Evolutionary conservation across 92 coral and sea anemone genomes (phyloP), one percentile per base, ranked within the genome.

Genomic region (Phymanthus crucifer): DNA sequence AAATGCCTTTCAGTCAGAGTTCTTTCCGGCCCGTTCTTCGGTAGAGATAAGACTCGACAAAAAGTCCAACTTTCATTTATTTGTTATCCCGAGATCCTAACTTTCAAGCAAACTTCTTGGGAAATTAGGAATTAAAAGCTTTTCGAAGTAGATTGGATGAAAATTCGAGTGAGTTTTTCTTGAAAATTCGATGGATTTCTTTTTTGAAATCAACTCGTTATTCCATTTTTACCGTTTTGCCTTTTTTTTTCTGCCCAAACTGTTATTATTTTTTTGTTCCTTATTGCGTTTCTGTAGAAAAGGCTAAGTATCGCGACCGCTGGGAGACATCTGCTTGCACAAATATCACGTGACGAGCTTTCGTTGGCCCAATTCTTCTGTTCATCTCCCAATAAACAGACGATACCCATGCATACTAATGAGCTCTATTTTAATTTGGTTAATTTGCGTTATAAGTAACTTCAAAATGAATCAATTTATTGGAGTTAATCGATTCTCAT

Each of bases 381-480:
- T 84, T 74, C 54, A 80, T 57, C 77, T 29, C 74, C 79, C 79
- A 82, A 82, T 82, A 70, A 82, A 74, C 86, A 74, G 86, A 43
- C 87, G 57, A 64, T 46, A 70, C 12, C 66, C 79, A 73, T 80
- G 90, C 93, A 86, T 89, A 80, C 85, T 70, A 87, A 92, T 83
- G 79, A 84, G 87, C 90, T 80, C 78, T 66, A 74, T 81, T 87
- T 90, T 87, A 52, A 90, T 84, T 89, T 87, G 87, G 97, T 87
- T 90, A 83, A 90, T 93, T 83, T 90, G 91, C 87, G 89, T 93
- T 87, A 90, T 90, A 92, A 92, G 89, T 89, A 92, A 87, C 87
- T 87, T 75, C 72, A 61, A 86, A 92, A 86, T 92, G 94, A 90
- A 89, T 92, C 92, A 92, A 85, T 92, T 92, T 87, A 79, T 88